phyloP scores from a whole-genome alignment of 2,113 vertebrate species.

The Alligator mississippiensis region DNA sequence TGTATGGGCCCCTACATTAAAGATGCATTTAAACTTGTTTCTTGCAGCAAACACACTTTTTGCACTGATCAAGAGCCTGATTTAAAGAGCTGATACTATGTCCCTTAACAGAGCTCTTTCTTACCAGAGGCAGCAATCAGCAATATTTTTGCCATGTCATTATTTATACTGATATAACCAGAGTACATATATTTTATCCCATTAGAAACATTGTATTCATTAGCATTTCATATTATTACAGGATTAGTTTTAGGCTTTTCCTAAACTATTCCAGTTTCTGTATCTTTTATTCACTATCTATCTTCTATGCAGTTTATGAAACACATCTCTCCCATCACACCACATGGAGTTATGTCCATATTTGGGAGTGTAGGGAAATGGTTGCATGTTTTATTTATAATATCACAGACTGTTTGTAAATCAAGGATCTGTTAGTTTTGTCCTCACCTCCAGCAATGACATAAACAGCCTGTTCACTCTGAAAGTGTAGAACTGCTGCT shows the following conservation, averaged over 20 bases:
- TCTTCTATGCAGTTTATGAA: background rate
- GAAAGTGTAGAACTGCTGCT: accelerated
- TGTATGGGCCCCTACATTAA: background rate
- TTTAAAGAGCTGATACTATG: background rate
- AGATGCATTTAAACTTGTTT: background rate
- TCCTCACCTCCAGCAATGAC: background rate
- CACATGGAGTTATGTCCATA: background rate
- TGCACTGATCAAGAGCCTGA: background rate
- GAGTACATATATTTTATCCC: background rate
- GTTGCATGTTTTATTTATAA: background rate
- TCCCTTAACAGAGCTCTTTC: background rate
- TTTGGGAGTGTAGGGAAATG: background rate
- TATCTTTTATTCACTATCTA: background rate
- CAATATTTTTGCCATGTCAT: background rate
- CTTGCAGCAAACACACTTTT: background rate
- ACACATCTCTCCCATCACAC: accelerated
- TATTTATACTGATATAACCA: background rate
- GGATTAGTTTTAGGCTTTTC: background rate
- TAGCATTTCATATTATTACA: background rate
- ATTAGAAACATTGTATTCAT: background rate
- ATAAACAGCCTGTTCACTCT: accelerated
- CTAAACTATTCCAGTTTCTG: background rate
- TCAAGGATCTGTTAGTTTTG: background rate
- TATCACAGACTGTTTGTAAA: background rate
- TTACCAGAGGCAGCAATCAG: background rate